phyloP scores from a whole-genome alignment of 2,797 vertebrate genomes.

The Lophotriccus pileatus region DNA sequence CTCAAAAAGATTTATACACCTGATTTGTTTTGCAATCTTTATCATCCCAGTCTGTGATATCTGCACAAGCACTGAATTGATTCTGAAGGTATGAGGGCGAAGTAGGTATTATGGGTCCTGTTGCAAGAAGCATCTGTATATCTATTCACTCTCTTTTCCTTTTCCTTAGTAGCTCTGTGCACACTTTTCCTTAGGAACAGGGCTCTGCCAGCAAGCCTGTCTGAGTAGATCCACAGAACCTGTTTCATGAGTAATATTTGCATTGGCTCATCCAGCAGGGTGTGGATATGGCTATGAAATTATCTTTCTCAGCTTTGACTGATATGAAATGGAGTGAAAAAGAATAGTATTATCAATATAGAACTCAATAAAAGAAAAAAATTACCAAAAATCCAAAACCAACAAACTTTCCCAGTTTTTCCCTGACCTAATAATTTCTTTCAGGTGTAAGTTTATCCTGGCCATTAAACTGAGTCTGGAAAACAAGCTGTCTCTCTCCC shows the following conservation, averaged over 20 bases:
- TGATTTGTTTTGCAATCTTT: not conserved
- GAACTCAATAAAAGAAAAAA: not conserved
- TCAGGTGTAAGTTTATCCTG: not conserved
- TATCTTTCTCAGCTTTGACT: not conserved
- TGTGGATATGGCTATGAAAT: not conserved
- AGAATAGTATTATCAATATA: not conserved
- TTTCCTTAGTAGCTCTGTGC: not conserved
- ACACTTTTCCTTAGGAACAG: not conserved
- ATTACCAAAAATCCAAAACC: not conserved
- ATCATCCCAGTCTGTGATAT: not conserved
- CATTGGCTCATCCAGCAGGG: not conserved
- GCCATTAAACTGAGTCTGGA: not conserved
- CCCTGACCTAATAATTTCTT: not conserved
- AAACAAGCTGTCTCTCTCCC: not conserved
- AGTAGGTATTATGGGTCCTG: not conserved
- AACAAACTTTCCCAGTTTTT: not conserved
- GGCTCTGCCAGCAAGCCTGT: not conserved
- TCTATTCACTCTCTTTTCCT: not conserved
- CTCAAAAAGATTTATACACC: not conserved
- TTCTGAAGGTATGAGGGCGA: not conserved
- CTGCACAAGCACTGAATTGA: not conserved
- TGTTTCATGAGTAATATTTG: not conserved
- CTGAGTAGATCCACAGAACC: not conserved
- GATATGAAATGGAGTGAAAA: not conserved
- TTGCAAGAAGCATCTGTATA: not conserved